These are phyloP conservation scores for Ammodytes dubius DNA, from an alignment of 2,113 vertebrate species.

Conservation along the genomic window DNA sequence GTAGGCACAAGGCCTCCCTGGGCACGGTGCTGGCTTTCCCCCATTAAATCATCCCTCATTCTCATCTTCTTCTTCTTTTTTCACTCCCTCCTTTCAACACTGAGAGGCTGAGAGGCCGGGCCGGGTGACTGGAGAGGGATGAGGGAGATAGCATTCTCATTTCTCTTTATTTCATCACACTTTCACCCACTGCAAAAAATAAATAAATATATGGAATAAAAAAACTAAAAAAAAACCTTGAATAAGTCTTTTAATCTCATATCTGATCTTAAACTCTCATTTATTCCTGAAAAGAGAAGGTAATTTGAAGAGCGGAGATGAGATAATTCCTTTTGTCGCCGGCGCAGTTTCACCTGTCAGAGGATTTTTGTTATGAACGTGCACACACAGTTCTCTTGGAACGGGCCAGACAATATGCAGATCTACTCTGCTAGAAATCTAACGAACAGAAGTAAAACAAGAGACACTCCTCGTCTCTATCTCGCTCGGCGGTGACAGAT, in stretches of 20 bases:
- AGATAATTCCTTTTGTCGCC: slow-evolving; percentile 52
- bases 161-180: slow-evolving; percentile 71
- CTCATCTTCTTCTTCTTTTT: slow-evolving; percentile 69
- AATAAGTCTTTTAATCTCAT: slow-evolving; percentile 57
- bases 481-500: slow-evolving; percentile 36
- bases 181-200: slow-evolving; percentile 20
- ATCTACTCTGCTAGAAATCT: slow-evolving; percentile 17
- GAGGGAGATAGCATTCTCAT: slow-evolving; percentile 72
- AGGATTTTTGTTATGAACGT: slow-evolving; percentile 34
- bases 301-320: slow-evolving; percentile 41
- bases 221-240: slow-evolving; percentile 3
- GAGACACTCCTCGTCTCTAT: slow-evolving; percentile 19
- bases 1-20: slow-evolving; percentile 82
- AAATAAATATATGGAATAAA: background rate
- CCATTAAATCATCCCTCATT: slow-evolving; percentile 87
- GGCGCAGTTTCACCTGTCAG: slow-evolving; percentile 46
- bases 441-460: slow-evolving; percentile 19
- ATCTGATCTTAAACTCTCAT: slow-evolving; percentile 48
- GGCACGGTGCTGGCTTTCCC: slow-evolving; percentile 74
- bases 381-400: slow-evolving; percentile 32
- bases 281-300: slow-evolving; percentile 40
- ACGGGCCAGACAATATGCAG: slow-evolving; percentile 38
- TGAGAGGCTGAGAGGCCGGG: slow-evolving; percentile 62
- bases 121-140: slow-evolving; percentile 70
- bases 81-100: slow-evolving; percentile 82